Base-by-base conservation (phyloP, 2,888 invertebrate genomes). In the Orthosia gracilis region DNA sequence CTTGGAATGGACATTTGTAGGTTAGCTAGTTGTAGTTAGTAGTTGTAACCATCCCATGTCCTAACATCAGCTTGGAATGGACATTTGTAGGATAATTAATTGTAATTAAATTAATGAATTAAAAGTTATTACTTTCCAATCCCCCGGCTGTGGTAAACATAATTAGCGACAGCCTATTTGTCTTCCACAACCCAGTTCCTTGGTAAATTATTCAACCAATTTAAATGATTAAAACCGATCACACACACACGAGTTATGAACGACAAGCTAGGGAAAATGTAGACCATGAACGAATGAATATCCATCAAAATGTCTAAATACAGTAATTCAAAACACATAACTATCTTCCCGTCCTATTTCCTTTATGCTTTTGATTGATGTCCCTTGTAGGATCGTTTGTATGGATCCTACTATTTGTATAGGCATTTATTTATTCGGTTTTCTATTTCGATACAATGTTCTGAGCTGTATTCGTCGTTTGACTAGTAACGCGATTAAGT, bases 281-380 rank as follows among this genome's bases (percentile, higher is more conserved):
- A 49, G n/a, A 61, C 3, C 21, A 49, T n/a, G 40, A 64, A 31
- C 49, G 15, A 49, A 62, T 61, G 21, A 61, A 61, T 61, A 61
- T 80, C 55, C 57, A 63, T 74, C 67, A 63, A 74, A 54, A 49
- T 61, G 26, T 23, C 17, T 55, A 47, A 31, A 63, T 15, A 59
- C 21, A 58, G 52, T 50, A 23, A 61, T 61, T 58, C 31, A 57
- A 79, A 79, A 61, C 52, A 73, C 50, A 63, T 40, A 76, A 75
- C 26, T 74, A 65, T 68, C 45, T 31, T 18, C 45, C 18, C 31
- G 15, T 59, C 13, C 49, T 65, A 62, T 79, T 72, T 71, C 50
- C 50, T 62, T 72, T 40, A 18, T 23, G 17, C 49, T 55, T 67
- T 50, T 75, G 75, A 78, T 78, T 80, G 67, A 78, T 80, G 49